phyloP scores from a whole-genome alignment of 2,888 invertebrate genomes.

The Phaedon cochleariae region DNA sequence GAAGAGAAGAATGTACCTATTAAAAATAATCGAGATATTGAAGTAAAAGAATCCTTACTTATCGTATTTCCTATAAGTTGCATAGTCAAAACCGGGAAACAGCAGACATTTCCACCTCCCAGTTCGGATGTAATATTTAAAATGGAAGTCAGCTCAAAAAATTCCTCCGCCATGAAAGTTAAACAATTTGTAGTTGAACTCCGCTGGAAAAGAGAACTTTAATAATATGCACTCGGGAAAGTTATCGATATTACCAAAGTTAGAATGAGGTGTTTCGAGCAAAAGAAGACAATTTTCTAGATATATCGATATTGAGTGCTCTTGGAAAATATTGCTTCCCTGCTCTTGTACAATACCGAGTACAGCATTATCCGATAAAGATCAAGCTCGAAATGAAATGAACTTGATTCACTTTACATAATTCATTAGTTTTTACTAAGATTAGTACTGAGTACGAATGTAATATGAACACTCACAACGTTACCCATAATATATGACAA shows the following conservation, averaged over 20 bases:
- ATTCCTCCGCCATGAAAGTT: conserved; percentile 11
- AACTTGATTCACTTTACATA: no score
- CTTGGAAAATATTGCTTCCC: neutral
- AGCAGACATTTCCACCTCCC: neutral
- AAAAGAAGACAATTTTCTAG: neutral
- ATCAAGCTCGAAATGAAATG: no score
- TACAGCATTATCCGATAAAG: no score
- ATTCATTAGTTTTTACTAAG: no score
- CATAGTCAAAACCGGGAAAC: neutral
- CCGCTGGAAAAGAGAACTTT: neutral
- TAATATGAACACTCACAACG: no score
- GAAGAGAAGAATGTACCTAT: no score
- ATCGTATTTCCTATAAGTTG: neutral
- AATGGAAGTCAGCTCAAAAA: neutral
- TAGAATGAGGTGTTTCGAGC: conserved; percentile 19
- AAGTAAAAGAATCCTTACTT: neutral
- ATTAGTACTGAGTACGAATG: no score
- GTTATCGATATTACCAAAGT: conserved; percentile 27
- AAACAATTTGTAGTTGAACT: conserved; percentile 17
- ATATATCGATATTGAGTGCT: neutral
- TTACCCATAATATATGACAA: no score
- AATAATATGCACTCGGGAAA: conserved; percentile 13
- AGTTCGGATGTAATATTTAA: neutral
- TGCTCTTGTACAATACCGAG: neutral
- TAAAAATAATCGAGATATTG: no score